Conservation (phyloP, 2,888 invertebrate genomes). For the Oithona nana region DNA sequence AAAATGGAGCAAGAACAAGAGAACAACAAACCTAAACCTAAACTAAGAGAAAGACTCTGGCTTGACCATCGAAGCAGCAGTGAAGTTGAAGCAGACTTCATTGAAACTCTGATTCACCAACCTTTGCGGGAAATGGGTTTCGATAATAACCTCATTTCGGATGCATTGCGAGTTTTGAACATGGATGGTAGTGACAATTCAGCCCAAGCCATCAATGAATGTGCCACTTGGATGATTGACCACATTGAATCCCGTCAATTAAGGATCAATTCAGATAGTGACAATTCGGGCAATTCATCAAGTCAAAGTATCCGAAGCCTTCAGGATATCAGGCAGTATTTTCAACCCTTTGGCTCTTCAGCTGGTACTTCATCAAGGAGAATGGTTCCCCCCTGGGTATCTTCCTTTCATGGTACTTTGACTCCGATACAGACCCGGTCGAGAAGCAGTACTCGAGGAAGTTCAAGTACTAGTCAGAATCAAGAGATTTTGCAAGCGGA, state of each 20-base stretch:
- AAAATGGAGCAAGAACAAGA: too few species aligned
- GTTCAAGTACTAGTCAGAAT: too few species aligned
- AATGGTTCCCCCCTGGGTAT: neutral
- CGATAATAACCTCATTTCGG: neutral
- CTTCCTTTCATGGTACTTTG: neutral
- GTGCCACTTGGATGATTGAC: constrained; percentile 3
- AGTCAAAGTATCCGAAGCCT: neutral
- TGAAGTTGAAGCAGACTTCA: neutral
- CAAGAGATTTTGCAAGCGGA: too few species aligned
- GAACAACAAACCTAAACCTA: neutral
- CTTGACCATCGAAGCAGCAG: neutral
- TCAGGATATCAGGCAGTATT: neutral
- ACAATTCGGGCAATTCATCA: neutral
- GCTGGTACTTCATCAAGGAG: neutral
- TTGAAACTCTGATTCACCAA: neutral
- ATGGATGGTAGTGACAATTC: neutral
- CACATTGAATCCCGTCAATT: neutral
- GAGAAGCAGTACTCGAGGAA: neutral
- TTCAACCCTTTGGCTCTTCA: neutral
- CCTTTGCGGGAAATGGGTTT: neutral
- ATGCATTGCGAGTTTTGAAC: neutral
- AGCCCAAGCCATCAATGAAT: neutral
- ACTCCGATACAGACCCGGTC: neutral
- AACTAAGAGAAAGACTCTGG: neutral
- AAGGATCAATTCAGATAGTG: too few species aligned